A percentile compares a stretch with the other conserved stretches of the same genome.
Evolutionary conservation across 2,888 invertebrate genomes (phyloP).

Genomic region (Eudemis profundana): DNA sequence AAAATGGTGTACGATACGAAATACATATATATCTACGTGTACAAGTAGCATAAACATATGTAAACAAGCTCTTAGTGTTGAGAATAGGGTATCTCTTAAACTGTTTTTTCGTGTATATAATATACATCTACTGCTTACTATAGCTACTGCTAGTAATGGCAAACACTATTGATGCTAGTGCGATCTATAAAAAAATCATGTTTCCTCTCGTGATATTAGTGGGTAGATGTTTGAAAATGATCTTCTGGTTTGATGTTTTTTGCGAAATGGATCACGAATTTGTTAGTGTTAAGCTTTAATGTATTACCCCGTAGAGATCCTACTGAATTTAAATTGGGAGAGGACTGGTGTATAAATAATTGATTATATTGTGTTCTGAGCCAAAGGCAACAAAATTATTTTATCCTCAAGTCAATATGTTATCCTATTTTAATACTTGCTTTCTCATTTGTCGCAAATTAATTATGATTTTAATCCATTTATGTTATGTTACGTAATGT

Average conservation of each 20-base stretch:
- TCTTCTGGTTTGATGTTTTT: constrained; percentile 62
- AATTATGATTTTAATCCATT: constrained; percentile 36
- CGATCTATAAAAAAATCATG: constrained; percentile 57
- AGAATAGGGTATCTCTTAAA: no score
- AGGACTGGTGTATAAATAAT: constrained; percentile 9
- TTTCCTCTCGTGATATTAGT: constrained; percentile 78
- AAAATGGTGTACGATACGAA: no score
- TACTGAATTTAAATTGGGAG: constrained; percentile 24
- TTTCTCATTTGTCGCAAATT: constrained; percentile 32
- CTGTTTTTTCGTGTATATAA: no score
- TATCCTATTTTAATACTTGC: constrained; percentile 28
- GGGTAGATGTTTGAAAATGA: constrained; percentile 63
- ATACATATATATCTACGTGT: no score
- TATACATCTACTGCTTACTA: no score
- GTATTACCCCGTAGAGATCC: constrained; percentile 53
- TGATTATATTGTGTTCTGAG: constrained; percentile 22
- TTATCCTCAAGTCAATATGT: constrained; percentile 19
- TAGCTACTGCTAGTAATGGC: constrained; percentile 6
- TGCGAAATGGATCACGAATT: constrained; percentile 72
- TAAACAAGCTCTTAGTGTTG: no score
- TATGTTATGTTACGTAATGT: no score
- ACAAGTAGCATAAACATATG: no score
- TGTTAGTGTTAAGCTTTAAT: constrained; percentile 77
- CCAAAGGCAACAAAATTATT: constrained; percentile 37
- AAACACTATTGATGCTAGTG: constrained; percentile 17